Percentiles rank a stretch among this genome's conserved stretches.
Evolutionary conservation across 2,888 invertebrate species (phyloP).

Genomic region (Saturnia pavonia): DNA sequence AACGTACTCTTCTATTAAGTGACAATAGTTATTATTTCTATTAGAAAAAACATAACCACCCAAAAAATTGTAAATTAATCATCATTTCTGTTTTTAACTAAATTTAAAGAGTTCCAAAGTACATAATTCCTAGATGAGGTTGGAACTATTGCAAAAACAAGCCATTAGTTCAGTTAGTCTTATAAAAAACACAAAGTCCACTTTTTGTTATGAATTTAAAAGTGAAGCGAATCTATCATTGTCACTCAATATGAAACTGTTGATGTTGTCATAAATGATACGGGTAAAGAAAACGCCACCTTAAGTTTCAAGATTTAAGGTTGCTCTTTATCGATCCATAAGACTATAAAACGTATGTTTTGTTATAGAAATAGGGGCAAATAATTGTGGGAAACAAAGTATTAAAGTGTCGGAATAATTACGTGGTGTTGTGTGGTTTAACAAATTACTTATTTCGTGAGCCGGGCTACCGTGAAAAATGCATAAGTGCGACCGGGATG

Average conservation of each 20-base stretch:
- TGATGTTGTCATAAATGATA: slow-evolving; percentile 28
- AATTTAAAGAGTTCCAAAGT: neutral
- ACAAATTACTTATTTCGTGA: slow-evolving; percentile 64
- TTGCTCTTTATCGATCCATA: neutral
- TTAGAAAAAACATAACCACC: neutral
- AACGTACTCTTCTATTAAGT: no score
- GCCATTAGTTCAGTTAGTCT: slow-evolving; percentile 16
- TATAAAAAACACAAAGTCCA: slow-evolving; percentile 16
- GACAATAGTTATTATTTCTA: neutral
- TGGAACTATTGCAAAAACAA: slow-evolving; percentile 18
- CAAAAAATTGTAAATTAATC: neutral
- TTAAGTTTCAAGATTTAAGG: slow-evolving; percentile 32
- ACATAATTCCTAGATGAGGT: neutral
- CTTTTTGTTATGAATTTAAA: slow-evolving; percentile 28
- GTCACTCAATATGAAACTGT: slow-evolving; percentile 47
- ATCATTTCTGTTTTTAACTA: neutral
- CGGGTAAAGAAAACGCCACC: slow-evolving; percentile 30
- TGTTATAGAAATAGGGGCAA: slow-evolving; percentile 39
- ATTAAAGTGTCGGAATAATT: slow-evolving; percentile 60
- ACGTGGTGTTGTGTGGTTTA: slow-evolving; percentile 50
- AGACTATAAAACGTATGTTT: slow-evolving; percentile 29
- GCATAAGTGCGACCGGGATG: slow-evolving; percentile 52
- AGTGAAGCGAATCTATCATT: slow-evolving; percentile 62
- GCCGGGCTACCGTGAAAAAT: slow-evolving; percentile 69
- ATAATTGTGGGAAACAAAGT: slow-evolving; percentile 61